Base-by-base conservation (phyloP, 2,888 invertebrate genomes). In the Germaria angustata region DNA sequence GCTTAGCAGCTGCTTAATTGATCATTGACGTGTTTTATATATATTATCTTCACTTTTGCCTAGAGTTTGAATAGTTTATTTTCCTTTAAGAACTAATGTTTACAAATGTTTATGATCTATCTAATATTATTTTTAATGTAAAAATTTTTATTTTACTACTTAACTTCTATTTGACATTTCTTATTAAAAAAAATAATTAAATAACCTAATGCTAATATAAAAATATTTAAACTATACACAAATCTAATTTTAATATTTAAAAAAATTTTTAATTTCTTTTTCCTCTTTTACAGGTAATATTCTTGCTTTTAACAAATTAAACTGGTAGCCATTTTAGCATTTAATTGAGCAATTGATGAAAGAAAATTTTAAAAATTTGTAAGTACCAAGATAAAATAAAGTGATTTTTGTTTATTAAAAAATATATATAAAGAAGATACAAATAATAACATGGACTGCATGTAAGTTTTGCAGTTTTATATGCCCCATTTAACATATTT, bases 401-500 rank as follows among this genome's bases (percentile, higher is more conserved):
- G 28, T 63, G 7, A 20, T 63, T 63, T 53, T 53, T 8, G 15
- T 41, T 7, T 22, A n/a, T 34, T n/a, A 13, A 55, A 28, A 8
- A 15, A 59, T 6, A 28, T 28, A 28, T 6, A 46, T 7, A 57
- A 44, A 22, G 22, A 22, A 20, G n/a, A 71, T 46, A 41, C 11
- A 75, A 65, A 34, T 17, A 55, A 53, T 51, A 11, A 7, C 13
- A 65, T 75, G 53, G 34, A 65, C 65, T 44, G 17, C 34, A 15
- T 65, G 63, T 63, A 75, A 53, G 44, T 44, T 63, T 53, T 39
- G 17, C 22, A 66, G 22, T 69, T 55, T 69, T 63, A 41, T 73
- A 73, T 73, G 72, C 51, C 72, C 55, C 55, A 75, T 75, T 75
- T 75, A 65, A 55, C 53, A 63, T 17, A 65, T 75, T 46, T 75